Evolutionary conservation across 2,113 vertebrate species (phyloP).

Genomic region (Okapia johnstoni): DNA sequence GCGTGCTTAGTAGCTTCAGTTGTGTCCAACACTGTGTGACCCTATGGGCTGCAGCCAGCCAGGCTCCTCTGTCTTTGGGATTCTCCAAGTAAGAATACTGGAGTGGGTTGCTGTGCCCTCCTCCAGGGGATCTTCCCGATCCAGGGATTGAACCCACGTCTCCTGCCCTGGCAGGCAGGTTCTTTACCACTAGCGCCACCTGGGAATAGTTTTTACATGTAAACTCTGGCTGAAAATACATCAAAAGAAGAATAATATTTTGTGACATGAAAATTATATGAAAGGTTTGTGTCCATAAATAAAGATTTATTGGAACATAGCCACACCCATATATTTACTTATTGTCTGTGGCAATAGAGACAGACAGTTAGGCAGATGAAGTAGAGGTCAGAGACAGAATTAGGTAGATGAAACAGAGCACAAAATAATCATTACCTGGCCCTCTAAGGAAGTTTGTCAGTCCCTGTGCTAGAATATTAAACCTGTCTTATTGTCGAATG

Average conservation of each 20-base stretch:
- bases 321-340: neutral
- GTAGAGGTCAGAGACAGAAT: neutral
- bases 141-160: neutral
- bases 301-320: neutral
- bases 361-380: neutral
- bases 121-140: neutral
- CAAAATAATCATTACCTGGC: neutral
- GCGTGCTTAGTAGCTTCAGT: neutral
- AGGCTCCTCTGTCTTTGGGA: neutral
- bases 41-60: neutral
- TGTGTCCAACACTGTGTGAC: neutral
- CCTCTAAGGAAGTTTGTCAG: neutral
- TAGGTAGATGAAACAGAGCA: neutral
- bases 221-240: neutral
- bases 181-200: neutral
- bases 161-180: neutral
- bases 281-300: neutral
- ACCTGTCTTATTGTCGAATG: neutral
- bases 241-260: neutral
- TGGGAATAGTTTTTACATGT: neutral
- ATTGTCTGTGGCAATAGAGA: neutral
- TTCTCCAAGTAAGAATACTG: neutral
- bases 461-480: neutral
- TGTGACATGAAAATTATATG: neutral
- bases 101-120: neutral